Evolutionary conservation across 2,113 vertebrate genomes (phyloP), one percentile per base, ranked within the genome.

Genomic region (Parotia lawesii): DNA sequence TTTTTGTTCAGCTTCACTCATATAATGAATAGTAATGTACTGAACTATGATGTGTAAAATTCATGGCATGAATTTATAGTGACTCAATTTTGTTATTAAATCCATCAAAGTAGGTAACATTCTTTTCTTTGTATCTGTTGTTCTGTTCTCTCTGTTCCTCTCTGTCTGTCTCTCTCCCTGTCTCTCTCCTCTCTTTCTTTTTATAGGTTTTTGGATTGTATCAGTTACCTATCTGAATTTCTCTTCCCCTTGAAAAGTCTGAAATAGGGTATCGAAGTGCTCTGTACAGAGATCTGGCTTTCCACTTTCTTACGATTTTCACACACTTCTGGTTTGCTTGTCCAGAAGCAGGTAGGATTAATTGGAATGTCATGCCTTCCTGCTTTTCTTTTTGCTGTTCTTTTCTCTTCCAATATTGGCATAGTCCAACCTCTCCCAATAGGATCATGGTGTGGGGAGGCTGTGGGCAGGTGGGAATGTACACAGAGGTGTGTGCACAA

Each of bases 321-420:
- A 92, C 64, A 84, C 47, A 71, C 44, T 85, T 96, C 70, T 90
- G 88, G 56, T 92, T 92, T 91, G 35, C 74, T 81, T 95, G 67
- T 89, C 88, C 93, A 95, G 89, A 92, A 93, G 85, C 93, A 97
- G 97, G 96, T 96, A 97, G 93, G 97, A 94, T 88, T 92, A 66
- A 77, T n/a, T 85, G 56, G 76, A 95, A 71, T 76, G 51, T 56
- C 27, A 16, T 87, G 38, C 37, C 50, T 87, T 85, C 64, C 21
- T 67, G 33, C 22, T 79, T 81, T 69, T 37, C 62, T 31, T 88
- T 75, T 64, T 81, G 11, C 75, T 80, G 9, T 48, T 75, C 53
- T 60, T 67, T 62, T 88, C 62, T 40, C 47, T 27, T 42, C 12
- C n/a, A 29, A 25, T 61, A 21, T 27, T 33, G 24, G 12, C 66